phyloP scores from a whole-genome alignment of 2,888 invertebrate genomes.

The Plusia festucae region DNA sequence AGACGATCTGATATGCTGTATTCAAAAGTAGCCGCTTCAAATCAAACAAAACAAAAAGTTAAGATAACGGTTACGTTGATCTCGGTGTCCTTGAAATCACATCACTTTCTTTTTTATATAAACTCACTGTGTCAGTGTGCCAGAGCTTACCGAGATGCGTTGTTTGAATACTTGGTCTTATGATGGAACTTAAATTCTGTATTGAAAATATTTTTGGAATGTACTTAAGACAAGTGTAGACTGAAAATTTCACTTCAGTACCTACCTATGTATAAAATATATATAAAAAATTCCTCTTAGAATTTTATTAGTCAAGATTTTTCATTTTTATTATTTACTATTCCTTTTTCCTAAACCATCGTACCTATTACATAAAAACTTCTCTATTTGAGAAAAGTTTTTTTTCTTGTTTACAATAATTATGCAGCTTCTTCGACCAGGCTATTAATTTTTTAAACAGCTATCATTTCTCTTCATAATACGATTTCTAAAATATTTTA shows the following conservation, averaged over 20 bases:
- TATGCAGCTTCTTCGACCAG: background rate
- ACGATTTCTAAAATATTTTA: background rate
- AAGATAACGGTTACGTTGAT: slow-evolving; percentile 26
- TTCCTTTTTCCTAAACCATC: no score
- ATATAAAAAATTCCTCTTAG: no score
- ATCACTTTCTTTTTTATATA: slow-evolving; percentile 58
- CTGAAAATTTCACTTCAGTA: no score
- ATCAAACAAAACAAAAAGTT: slow-evolving; percentile 6
- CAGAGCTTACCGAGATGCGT: slow-evolving; percentile 30
- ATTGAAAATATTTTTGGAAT: background rate
- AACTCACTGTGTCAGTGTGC: slow-evolving; percentile 52
- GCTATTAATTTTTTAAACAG: background rate
- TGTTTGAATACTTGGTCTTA: slow-evolving; percentile 12
- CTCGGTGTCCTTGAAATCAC: slow-evolving; percentile 51
- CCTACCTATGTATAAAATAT: no score
- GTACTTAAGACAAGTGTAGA: no score
- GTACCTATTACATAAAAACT: no score
- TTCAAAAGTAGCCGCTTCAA: background rate
- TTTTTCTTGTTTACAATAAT: no score
- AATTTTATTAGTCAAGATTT: no score
- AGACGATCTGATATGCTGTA: background rate
- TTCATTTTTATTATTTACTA: no score
- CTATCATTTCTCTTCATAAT: background rate
- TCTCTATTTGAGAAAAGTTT: no score
- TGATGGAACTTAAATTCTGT: background rate